Conservation (phyloP, 2,888 invertebrate genomes). For the Lasioglossum pauxillum region DNA sequence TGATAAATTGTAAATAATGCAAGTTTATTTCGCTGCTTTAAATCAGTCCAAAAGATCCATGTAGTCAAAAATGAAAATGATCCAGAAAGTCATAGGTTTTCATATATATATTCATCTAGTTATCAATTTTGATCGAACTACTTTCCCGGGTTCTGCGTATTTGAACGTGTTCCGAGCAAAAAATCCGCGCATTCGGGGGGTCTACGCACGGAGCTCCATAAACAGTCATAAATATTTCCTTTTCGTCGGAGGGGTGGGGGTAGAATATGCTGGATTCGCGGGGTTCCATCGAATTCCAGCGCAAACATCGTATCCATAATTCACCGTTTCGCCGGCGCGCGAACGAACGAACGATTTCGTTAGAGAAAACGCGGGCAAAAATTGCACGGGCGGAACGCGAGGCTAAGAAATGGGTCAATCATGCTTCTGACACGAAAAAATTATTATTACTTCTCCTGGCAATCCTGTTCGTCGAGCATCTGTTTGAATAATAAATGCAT, state of each 20-base stretch:
- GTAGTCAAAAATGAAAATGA: no score
- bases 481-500: neutral
- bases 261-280: neutral
- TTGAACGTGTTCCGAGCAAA: neutral
- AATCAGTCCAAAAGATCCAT: no score
- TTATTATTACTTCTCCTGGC: neutral
- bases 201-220: conserved; percentile 3
- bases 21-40: no score
- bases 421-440: neutral
- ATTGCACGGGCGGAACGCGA: neutral
- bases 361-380: conserved; percentile 17
- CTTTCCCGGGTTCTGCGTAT: neutral
- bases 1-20: neutral
- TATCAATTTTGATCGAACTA: neutral
- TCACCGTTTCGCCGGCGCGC: neutral
- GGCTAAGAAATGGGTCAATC: neutral
- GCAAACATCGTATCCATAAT: conserved; percentile 13
- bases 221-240: conserved; percentile 8
- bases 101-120: neutral
- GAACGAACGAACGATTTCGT: conserved; percentile 22
- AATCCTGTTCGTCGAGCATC: neutral
- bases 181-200: neutral
- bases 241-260: neutral
- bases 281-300: neutral
- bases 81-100: neutral